phyloP scores from a whole-genome alignment of 2,888 invertebrate species.

The Calephelis perditalis region DNA sequence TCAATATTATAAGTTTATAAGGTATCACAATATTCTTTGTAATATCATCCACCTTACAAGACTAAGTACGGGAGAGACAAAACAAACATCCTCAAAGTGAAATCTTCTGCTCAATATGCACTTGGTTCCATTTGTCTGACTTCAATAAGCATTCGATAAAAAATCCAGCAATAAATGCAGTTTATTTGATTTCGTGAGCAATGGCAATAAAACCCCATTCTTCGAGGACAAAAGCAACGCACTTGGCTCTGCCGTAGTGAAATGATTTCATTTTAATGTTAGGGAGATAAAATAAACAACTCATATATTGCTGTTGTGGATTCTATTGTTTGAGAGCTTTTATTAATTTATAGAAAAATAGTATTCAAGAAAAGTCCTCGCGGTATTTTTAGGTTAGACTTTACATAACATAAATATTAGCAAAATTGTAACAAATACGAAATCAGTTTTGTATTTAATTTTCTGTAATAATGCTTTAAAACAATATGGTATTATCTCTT shows the following conservation, averaged over 20 bases:
- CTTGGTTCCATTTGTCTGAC: constrained; percentile 25
- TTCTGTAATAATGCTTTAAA: too few relatives aligned
- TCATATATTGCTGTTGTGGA: neutral
- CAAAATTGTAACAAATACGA: too few relatives aligned
- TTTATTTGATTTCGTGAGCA: constrained; percentile 69
- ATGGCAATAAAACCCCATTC: constrained; percentile 68
- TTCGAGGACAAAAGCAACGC: constrained; percentile 63
- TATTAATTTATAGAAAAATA: neutral
- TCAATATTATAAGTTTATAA: too few relatives aligned
- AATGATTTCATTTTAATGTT: constrained; percentile 22
- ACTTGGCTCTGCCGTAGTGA: constrained; percentile 33
- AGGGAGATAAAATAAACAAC: constrained; percentile 18
- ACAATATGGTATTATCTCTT: too few relatives aligned
- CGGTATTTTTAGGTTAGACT: too few relatives aligned
- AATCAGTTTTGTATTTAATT: too few relatives aligned
- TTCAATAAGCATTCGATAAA: constrained; percentile 56
- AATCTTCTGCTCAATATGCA: constrained; percentile 12
- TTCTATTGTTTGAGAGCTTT: neutral
- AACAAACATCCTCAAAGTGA: constrained; percentile 3
- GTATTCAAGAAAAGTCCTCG: too few relatives aligned
- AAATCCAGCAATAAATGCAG: constrained; percentile 61
- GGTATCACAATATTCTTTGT: too few relatives aligned
- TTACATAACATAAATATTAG: too few relatives aligned
- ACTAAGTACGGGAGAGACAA: too few relatives aligned
- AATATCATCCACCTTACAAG: too few relatives aligned